Evolutionary conservation across 1,140 invertebrate species (phyloP), one percentile per base, ranked within the genome.

Genomic region (Aethina tumida): DNA sequence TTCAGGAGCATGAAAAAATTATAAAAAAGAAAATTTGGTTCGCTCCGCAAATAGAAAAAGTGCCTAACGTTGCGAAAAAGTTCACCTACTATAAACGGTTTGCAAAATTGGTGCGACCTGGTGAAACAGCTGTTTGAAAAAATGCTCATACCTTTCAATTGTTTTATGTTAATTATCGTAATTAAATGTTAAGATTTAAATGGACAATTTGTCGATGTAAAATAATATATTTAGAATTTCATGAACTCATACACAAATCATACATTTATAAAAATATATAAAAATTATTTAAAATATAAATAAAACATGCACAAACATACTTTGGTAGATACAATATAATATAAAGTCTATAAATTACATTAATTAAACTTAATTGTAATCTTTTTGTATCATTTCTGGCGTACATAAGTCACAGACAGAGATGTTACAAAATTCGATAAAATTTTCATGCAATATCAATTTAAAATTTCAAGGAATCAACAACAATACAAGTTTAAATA

Each of bases 61-160:
- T 26, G 13, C 24, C 24, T n/a, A 31, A 31, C 15, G 9, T 31
- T 15, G n/a, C 29, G 9, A 31, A 31, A 15, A 31, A 31, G 16
- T 31, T 31, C 16, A 31, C 29, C n/a, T 31, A 31, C 29, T 31
- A 31, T 31, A n/a, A 9, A 14, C n/a, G 29, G n/a, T 31, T 31
- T 17, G 16, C 12, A n/a, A 31, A 31, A 31, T 7, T 31, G 12
- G 12, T 31, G 12, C n/a, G 29, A 4, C 29, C 29, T 4, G 29
- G 29, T 13, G 29, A 31, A 7, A 14, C 29, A 15, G 16, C 12
- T 13, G n/a, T 31, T 4, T 31, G 16, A 31, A 2, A 31, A 31
- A 3, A n/a, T n/a, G n/a, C n/a, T n/a, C n/a, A n/a, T n/a, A n/a
- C n/a, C n/a, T n/a, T n/a, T n/a, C n/a, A n/a, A n/a, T n/a, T n/a